Evolutionary conservation across 2,113 vertebrate species (phyloP), one percentile per base, ranked within the genome.

Genomic region (Rousettus leschenaultii): DNA sequence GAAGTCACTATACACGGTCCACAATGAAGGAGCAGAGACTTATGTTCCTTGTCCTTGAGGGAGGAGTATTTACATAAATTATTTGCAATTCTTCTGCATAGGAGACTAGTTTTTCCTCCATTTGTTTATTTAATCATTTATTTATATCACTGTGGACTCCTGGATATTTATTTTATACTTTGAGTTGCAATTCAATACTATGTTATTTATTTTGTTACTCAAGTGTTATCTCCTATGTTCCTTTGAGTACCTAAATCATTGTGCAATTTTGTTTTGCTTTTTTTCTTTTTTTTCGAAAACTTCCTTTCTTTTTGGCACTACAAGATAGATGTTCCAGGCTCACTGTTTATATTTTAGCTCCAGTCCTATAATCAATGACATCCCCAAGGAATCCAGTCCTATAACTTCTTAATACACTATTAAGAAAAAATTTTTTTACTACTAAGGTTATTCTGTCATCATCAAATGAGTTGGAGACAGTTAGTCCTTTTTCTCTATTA

Each of bases 81-180:
- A 87, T 75, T 51, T 94, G 63, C 21, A 94, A 90, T 90, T 95
- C 28, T 92, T 97, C 26, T 57, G 12, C 16, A 48, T 18, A 43
- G 48, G 12, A 74, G 38, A 82, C 18, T 78, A 84, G 16, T 51
- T 80, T 75, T 1, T 89, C 94, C 28, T 24, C 24, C 11, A 7
- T 61, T 86, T 87, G 18, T 86, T 78, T 84, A 94, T 94, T 90
- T 33, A 86, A 57, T 74, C 5, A 75, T 71, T 92, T 95, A 89
- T 89, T 95, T 78, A 63, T 65, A 53, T 45, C 2, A 59, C 13
- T 75, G 59, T 80, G 11, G 28, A 73, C 14, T 38, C 22, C 24
- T 82, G 53, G 38, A 77, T 82, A 94, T 86, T 91, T 96, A 61
- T 80, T 94, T 59, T 86, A n/a, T 91, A 73, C 40, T 78, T 79